Evolutionary conservation across 2,888 invertebrate genomes (phyloP), one percentile per base, ranked within the genome.

Genomic region (Hyalella azteca): DNA sequence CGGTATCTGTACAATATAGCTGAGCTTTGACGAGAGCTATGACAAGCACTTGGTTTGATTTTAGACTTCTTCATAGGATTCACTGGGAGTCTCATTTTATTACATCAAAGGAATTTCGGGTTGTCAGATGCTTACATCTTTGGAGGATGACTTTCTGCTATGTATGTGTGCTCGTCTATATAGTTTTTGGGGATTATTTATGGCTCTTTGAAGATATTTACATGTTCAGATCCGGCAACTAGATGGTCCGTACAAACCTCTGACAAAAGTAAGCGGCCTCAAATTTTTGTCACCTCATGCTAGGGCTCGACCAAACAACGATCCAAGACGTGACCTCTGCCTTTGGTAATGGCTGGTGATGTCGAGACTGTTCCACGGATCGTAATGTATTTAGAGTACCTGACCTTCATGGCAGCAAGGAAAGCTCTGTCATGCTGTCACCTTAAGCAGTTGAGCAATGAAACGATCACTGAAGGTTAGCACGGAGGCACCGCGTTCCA

Each of bases 181-280:
- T n/a, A n/a, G n/a, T n/a, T n/a, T n/a, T n/a, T n/a, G n/a, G n/a
- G n/a, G n/a, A n/a, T n/a, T n/a, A n/a, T n/a, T n/a, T n/a, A n/a
- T n/a, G n/a, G n/a, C n/a, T n/a, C n/a, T n/a, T n/a, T n/a, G n/a
- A n/a, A n/a, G n/a, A n/a, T n/a, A n/a, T n/a, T n/a, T n/a, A n/a
- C n/a, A n/a, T n/a, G n/a, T n/a, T n/a, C n/a, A n/a, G n/a, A 32
- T 66, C 66, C 11, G 29, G 66, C 66, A 39, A 36, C 66, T n/a
- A 22, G 66, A 22, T 32, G 11, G n/a, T 9, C 45, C 66, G 32
- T 36, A 29, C 36, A 36, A 36, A 32, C 36, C 66, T 36, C 66
- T 66, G 66, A 66, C 66, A 66, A 66, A 66, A 66, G 66, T 36
- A 66, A 66, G 66, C 66, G 66, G 66, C 66, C 66, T 66, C 36